phyloP scores from a whole-genome alignment of 2,888 invertebrate genomes.

The Rhorus exstirpatorius region DNA sequence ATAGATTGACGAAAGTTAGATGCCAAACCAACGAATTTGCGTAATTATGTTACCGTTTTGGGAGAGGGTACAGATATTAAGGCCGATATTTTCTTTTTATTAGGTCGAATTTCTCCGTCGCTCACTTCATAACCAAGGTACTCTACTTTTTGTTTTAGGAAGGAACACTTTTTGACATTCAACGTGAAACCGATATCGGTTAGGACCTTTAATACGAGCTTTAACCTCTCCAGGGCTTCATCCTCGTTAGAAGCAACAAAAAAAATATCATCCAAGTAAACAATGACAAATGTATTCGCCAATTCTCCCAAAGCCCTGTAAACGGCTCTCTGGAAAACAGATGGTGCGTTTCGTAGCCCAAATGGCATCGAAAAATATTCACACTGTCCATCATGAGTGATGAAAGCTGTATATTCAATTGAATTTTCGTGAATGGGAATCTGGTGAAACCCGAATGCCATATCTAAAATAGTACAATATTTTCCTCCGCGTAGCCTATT shows the following conservation, averaged over 20 bases:
- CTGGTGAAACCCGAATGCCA: constrained; percentile 78
- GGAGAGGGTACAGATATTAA: too few relatives aligned
- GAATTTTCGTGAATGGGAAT: constrained; percentile 78
- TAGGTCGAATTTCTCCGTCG: too few relatives aligned
- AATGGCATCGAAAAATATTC: constrained; percentile 83
- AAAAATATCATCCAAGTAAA: constrained; percentile 76
- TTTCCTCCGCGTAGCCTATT: constrained; percentile 3
- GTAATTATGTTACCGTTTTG: too few relatives aligned
- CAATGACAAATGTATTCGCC: constrained; percentile 64
- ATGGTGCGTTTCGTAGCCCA: constrained; percentile 77
- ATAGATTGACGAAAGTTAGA: too few relatives aligned
- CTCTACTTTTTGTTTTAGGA: constrained; percentile 4
- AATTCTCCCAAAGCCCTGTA: constrained; percentile 72
- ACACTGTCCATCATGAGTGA: constrained; percentile 82
- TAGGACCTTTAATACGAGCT: constrained; percentile 70
- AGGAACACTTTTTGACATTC: too few relatives aligned
- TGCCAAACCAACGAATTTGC: too few relatives aligned
- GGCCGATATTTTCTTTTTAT: too few relatives aligned
- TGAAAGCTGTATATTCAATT: constrained; percentile 80
- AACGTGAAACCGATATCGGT: too few relatives aligned
- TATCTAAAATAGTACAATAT: constrained; percentile 7
- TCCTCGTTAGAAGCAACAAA: constrained; percentile 68
- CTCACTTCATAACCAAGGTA: too few relatives aligned
- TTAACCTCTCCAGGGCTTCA: constrained; percentile 70
- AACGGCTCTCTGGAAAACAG: constrained; percentile 81